Conservation (phyloP, 2,113 vertebrate genomes). For the Colaptes auratus region DNA sequence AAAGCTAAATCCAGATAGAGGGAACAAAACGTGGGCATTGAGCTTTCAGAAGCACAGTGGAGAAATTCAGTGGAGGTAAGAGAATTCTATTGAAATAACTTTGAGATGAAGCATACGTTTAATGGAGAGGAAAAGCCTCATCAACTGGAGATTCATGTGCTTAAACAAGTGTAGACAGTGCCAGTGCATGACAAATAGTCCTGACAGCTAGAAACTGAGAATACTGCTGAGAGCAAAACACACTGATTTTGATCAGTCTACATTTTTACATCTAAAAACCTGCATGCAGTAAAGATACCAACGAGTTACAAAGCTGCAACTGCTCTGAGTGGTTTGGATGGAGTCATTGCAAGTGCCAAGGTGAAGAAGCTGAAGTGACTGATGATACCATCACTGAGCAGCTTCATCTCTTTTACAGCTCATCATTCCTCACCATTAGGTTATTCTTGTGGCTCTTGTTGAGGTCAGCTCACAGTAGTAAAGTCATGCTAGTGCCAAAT, state of each 20-base stretch:
- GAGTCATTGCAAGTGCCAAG: background rate
- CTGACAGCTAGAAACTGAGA: background rate
- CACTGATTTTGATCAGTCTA: background rate
- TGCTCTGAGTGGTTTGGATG: background rate
- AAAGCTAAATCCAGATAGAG: background rate
- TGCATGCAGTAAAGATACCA: background rate
- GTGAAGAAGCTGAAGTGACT: background rate
- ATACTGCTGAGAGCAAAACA: background rate
- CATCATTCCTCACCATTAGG: background rate
- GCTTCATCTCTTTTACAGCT: background rate
- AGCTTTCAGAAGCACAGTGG: background rate
- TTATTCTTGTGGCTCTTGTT: background rate
- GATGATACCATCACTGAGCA: background rate
- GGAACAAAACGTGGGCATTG: background rate
- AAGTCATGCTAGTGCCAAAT: background rate
- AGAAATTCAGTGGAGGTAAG: background rate
- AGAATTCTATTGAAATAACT: background rate
- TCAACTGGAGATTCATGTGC: background rate
- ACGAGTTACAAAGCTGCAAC: background rate
- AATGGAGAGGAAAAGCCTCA: background rate
- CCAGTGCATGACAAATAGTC: background rate
- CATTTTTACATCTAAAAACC: background rate
- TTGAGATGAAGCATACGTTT: background rate
- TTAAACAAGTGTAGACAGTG: background rate
- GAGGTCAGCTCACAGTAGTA: background rate